Evolutionary conservation across 2,797 vertebrate genomes (phyloP), one percentile per base, ranked within the genome.

Genomic region (Lacerta viridis): DNA sequence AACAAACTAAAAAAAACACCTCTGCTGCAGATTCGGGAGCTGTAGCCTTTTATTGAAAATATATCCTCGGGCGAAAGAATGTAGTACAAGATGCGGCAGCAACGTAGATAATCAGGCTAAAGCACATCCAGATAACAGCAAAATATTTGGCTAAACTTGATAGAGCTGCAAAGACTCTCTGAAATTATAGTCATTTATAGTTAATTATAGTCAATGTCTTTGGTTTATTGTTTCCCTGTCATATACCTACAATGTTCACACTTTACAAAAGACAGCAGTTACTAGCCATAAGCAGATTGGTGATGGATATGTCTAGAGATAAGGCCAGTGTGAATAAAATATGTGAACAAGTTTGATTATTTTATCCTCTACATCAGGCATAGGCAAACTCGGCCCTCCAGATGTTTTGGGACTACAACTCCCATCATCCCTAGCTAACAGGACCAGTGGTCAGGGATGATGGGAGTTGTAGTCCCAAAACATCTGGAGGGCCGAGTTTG

Each of bases 11-110:
- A 78, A 46, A 46, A 33, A 71, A n/a, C 13, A 71, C 0, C 39
- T 81, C 17, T 0, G 0, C 33, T 86, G 64, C 9, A 43, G n/a
- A 6, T 80, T 90, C 46, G 8, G 17, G 41, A 36, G 66, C 0
- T 0, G 66, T 90, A 88, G 61, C 78, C 87, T 88, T 91, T 77
- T 84, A 1, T 18, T 82, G 76, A 68, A 91, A 87, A 76, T 72
- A 84, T 74, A 87, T 80, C 74, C 72, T 61, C 41, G 36, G 87
- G 81, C 55, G 86, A 0, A 1, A 68, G 89, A 36, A 15, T 13
- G 17, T 41, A 13, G 1, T 5, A 71, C 3, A 17, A 41, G 50
- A 59, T 39, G 55, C 13, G 13, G 50, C 46, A 41, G 50, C 55
- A 39, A 5, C 7, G 29, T 18, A 23, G 61, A 79, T 50, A 80